Percentiles rank a stretch among this genome's conserved stretches.
phyloP scores from a whole-genome alignment of 2,113 vertebrate species.

The Fulica atra region DNA sequence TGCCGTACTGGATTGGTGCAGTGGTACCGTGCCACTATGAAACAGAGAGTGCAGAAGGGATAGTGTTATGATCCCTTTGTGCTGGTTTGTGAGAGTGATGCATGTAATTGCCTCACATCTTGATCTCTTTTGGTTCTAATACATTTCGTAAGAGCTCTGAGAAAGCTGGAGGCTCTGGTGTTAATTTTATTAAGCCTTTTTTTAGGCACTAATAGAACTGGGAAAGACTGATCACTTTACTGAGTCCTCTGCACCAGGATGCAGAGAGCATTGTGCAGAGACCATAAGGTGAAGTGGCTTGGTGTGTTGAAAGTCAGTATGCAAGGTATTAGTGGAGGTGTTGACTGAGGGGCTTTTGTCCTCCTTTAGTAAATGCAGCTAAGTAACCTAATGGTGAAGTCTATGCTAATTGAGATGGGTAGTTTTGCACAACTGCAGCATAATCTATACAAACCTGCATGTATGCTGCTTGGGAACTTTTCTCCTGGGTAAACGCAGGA shows the following conservation, averaged over 20 bases:
- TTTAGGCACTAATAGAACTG: neutral
- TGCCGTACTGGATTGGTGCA: accelerated
- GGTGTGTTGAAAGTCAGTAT: neutral
- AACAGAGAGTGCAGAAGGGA: neutral
- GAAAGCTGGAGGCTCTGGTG: neutral
- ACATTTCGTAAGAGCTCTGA: neutral
- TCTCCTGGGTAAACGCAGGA: neutral
- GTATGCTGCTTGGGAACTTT: neutral
- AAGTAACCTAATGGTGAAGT: neutral
- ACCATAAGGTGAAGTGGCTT: neutral
- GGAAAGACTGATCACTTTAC: neutral
- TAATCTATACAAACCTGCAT: neutral
- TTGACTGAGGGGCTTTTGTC: neutral
- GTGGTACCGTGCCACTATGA: accelerated
- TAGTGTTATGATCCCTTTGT: neutral
- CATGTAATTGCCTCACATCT: neutral
- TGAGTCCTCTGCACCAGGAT: neutral
- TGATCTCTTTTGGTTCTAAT: neutral
- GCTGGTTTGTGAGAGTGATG: neutral
- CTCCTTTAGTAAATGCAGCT: neutral
- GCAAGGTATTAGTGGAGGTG: neutral
- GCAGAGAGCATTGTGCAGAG: neutral
- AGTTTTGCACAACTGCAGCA: neutral
- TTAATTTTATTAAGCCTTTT: neutral
- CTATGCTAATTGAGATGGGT: neutral